Base-by-base conservation (phyloP, 2,797 vertebrate genomes). In the Rhinophrynus dorsalis region DNA sequence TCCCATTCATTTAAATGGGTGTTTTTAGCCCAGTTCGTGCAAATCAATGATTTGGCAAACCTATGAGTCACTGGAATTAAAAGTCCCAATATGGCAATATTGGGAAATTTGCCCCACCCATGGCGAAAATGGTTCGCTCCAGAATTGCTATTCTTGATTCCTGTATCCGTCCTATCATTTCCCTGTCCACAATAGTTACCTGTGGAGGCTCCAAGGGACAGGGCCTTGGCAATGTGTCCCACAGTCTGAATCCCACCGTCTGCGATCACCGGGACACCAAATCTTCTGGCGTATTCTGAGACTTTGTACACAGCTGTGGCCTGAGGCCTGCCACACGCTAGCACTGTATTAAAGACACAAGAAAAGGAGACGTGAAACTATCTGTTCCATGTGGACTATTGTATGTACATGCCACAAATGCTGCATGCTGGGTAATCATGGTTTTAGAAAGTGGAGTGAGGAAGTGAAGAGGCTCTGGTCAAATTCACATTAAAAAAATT, bases 231-330 rank as follows among this genome's bases (percentile, higher is more conserved):
- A 0, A 97, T 92, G 76, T 98, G 96, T 2, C 97, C 97, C 0
- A 98, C 96, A 0, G 91, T 97, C 75, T 99, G 97, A 81, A 99
- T 99, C 4, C 97, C 97, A 0, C 97, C 97, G 0, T 99, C 97
- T 0, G 97, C 97, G 0, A 97, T 98, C 33, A 99, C 97, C 0
- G 97, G 96, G 15, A 99, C 93, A 0, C 95, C 95, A 0, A 99
- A 99, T 0, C 95, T 90, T 23, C 97, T 74, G 1, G 97, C 96
- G 0, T 99, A 99, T 68, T 99, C 97, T 0, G 97, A 97, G 5
- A 99, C 97, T 75, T 98, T 98, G 76, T 98, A 99, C n/a, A 99
- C 96, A 0, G 97, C 96, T 0, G 97, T 99, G 76, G 96, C 97
- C 87, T 99, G 97, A 29, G 97, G 94, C 50, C 96, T 89, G 32